Evolutionary conservation across 2,797 vertebrate genomes (phyloP), one percentile per base, ranked within the genome.

Genomic region (Lacerta bilineata): DNA sequence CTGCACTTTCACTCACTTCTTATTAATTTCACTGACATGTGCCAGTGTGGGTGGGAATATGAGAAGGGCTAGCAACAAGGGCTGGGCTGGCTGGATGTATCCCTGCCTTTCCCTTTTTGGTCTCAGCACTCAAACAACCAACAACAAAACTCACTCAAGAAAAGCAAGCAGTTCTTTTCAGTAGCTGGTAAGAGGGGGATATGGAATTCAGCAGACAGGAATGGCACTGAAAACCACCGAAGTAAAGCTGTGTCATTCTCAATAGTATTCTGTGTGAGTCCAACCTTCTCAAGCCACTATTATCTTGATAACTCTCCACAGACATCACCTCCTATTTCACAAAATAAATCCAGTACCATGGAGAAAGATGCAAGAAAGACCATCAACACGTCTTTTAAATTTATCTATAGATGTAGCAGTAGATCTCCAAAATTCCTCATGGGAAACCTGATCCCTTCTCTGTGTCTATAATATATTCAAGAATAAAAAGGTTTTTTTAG

Each of bases 321-420:
- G 85, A 86, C 4, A 69, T 69, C 29, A 46, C 11, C 8, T 33
- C 83, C 43, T 6, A 39, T 17, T n/a, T 1, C 74, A 83, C 46
- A 91, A 82, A 10, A 15, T 25, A 0, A 1, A 33, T 2, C 0
- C 0, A 27, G 23, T 9, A 20, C 78, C 41, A 75, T 55, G 50
- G 83, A 55, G 74, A 36, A 13, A 0, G 8, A 61, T 23, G 0
- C 0, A 33, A 1, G 0, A 36, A 5, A 41, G 59, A 61, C 59
- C 59, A 61, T 61, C 59, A 91, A 55, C 6, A 74, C 18, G 15
- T 17, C n/a, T 20, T 74, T 36, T 11, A 36, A 23, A 25, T 23
- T 5, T 25, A 23, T 17, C 33, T 20, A 33, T 6, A n/a, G 15
- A 55, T 5, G 39, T 8, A 43, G 41, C 74, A 43, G 2, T 66